Conservation (phyloP, 1,140 invertebrate species). For the Drosophila nigromelanica region DNA sequence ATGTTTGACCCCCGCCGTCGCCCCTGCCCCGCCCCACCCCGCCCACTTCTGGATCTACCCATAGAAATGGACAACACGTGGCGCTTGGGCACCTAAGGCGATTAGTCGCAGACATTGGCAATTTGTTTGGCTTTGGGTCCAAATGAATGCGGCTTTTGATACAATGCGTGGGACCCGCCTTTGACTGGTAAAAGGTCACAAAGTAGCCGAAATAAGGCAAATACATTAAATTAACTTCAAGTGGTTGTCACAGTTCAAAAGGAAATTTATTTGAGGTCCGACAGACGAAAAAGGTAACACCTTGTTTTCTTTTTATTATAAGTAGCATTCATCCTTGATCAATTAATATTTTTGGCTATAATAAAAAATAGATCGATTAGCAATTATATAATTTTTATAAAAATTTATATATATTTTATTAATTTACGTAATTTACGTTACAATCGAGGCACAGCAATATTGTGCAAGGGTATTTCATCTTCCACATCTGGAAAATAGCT, state of each 20-base stretch:
- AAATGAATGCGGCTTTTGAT: constrained; percentile 5
- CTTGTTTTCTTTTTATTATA: neutral
- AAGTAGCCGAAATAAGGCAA: neutral
- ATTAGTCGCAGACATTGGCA: constrained; percentile 47
- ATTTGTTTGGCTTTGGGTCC: constrained; percentile 43
- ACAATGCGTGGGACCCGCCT: constrained; percentile 29
- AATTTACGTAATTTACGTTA: no score
- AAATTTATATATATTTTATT: no score
- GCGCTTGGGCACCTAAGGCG: constrained; percentile 41
- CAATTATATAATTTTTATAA: no score
- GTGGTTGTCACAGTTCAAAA: neutral
- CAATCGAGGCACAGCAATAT: no score
- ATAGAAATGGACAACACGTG: constrained; percentile 28
- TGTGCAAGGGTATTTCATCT: no score
- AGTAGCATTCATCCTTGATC: neutral
- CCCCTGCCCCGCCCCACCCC: no score
- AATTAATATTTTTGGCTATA: neutral
- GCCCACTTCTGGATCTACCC: no score
- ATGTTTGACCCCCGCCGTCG: neutral
- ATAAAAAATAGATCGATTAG: no score
- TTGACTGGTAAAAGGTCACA: constrained; percentile 24
- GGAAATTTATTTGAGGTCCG: no score
- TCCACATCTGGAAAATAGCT: no score
- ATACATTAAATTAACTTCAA: neutral
- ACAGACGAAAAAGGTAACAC: no score